Evolutionary conservation across 1,140 invertebrate genomes (phyloP).

Genomic region (Drosophila kepulauana): DNA sequence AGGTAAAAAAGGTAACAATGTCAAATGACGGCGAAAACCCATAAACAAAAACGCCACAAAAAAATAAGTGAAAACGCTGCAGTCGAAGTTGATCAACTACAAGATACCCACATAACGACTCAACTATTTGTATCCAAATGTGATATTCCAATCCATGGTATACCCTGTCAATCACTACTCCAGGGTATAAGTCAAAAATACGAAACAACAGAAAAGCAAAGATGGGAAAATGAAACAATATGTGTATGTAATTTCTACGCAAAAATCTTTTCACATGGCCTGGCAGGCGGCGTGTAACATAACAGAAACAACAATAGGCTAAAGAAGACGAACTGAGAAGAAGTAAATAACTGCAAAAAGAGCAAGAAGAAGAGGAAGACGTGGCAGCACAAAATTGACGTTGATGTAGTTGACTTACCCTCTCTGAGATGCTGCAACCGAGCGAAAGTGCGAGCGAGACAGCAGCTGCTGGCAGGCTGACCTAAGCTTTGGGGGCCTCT

Average conservation of each 20-base stretch:
- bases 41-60: conserved; percentile 29
- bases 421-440: conserved; percentile 12
- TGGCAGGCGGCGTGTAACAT: conserved; percentile 35
- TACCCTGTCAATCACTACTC: not conserved
- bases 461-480: conserved; percentile 35
- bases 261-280: conserved; percentile 57
- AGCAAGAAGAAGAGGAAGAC: conserved; percentile 18
- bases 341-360: conserved; percentile 17
- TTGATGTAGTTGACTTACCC: conserved; percentile 59
- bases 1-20: conserved; percentile 3
- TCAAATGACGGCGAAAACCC: conserved; percentile 24
- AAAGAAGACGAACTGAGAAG: conserved; percentile 5
- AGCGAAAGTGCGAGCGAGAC: conserved; percentile 17
- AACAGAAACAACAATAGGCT: conserved; percentile 32
- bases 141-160: no score
- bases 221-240: conserved; percentile 48
- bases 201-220: conserved; percentile 21
- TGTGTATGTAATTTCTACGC: conserved; percentile 56
- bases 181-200: conserved; percentile 3
- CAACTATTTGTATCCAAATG: no score
- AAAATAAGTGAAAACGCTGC: conserved; percentile 6
- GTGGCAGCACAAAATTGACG: conserved; percentile 43
- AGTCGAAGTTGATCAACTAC: not conserved
- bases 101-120: not conserved
- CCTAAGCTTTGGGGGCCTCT: conserved; percentile 45